Evolutionary conservation across 2,113 vertebrate species (phyloP), one percentile per base, ranked within the genome.

Genomic region (Hystrix cristata): DNA sequence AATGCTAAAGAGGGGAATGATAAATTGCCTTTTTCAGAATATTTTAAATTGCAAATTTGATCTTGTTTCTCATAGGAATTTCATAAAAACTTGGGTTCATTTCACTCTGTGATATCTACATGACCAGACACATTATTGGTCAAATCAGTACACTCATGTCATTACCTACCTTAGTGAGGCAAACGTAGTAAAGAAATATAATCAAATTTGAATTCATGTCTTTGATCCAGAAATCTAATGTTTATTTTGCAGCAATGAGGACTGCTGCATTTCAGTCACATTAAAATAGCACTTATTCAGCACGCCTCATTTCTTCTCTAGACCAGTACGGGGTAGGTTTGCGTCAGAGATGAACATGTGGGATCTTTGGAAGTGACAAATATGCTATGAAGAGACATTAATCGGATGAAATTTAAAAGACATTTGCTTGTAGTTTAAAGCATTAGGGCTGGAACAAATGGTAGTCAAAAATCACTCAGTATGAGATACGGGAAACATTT

Each of bases 321-420:
- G 92, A 96, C 69, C 27, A 62, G 21, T 78, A 85, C 78, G 91
- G 71, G 91, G 90, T 95, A 98, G 64, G 23, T 95, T 96, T 98
- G 93, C 93, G 87, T 98, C 9, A 29, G 80, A 97, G 94, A 94
- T 23, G 3, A 97, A 92, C 81, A 94, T 83, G 71, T 90, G 57
- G 89, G 96, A 96, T 57, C 67, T 97, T 94, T 88, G 72, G 69
- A 98, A 96, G 91, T 98, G 97, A 98, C 87, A 98, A 97, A 97
- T 91, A 93, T 34, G 87, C 88, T 7, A 0, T 83, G 87, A 97
- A 98, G 96, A 48, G 79, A 89, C 69, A 98, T 98, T 98, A 98
- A 98, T 98, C 97, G 98, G 87, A 89, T 96, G 67, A 95, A 98
- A 97, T 97, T 91, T 85, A 97, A 92, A 96, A 98, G 91, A n/a